Percentiles rank a stretch among this genome's conserved stretches.
Evolutionary conservation across 2,113 vertebrate species (phyloP).

Genomic region (Hyperopisus bebe): DNA sequence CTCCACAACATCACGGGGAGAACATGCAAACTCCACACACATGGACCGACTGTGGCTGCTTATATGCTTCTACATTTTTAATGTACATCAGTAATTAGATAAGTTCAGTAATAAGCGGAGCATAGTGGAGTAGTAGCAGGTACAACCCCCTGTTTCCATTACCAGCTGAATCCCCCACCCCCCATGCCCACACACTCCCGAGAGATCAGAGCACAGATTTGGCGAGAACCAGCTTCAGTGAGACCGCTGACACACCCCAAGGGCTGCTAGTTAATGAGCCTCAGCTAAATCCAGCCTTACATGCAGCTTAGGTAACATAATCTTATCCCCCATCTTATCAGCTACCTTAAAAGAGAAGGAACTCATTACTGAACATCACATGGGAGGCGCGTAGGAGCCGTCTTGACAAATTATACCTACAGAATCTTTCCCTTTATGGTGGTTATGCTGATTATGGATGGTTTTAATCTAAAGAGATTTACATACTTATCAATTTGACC

Average conservation of each 20-base stretch:
- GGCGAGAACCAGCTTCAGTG: not conserved
- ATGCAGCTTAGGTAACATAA: conserved; percentile 2
- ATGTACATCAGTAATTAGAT: not conserved
- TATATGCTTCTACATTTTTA: not conserved
- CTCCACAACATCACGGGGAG: too few species aligned
- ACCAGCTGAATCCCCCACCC: not conserved
- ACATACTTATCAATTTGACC: conserved; percentile 1
- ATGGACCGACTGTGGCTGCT: not conserved
- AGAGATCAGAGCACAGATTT: not conserved
- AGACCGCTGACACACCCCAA: not conserved
- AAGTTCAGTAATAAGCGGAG: not conserved
- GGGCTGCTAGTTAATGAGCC: conserved; percentile 13
- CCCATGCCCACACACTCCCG: not conserved
- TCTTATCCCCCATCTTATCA: not conserved
- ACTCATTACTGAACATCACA: not conserved
- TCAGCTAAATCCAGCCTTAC: not conserved
- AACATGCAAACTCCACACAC: not conserved
- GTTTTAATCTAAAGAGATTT: not conserved
- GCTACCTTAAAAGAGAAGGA: not conserved
- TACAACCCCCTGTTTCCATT: not conserved
- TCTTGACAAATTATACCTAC: conserved; percentile 4
- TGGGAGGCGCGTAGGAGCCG: not conserved
- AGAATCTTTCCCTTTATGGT: not conserved
- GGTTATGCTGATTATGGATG: not conserved
- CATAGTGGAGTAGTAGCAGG: not conserved